These are phyloP conservation scores for Formicarius rufipectus DNA, from an alignment of 2,113 vertebrate genomes.

Conservation along the genomic window DNA sequence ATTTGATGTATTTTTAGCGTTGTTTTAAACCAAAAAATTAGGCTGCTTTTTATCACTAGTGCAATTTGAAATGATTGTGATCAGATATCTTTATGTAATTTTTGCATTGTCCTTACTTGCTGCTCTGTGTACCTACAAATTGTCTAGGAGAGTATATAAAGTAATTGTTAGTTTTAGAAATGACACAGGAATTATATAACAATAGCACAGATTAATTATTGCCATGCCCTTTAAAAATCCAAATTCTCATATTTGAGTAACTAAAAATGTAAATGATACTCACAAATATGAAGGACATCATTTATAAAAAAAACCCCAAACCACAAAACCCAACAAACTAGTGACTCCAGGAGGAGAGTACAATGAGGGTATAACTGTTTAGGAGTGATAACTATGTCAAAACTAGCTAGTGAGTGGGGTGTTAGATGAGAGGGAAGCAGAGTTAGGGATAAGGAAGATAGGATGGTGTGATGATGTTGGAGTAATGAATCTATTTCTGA, in stretches of 20 bases:
- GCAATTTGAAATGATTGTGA: not conserved
- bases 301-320: not conserved
- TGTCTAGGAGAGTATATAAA: not conserved
- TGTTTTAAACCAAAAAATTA: not conserved
- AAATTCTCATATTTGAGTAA: not conserved
- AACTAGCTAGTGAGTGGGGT: not conserved
- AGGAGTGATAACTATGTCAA: not conserved
- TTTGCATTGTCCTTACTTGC: not conserved
- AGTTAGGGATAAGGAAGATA: not conserved
- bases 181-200: not conserved
- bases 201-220: not conserved
- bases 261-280: not conserved
- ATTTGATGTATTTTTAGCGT: not conserved
- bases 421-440: not conserved
- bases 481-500: not conserved
- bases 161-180: not conserved
- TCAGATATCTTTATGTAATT: not conserved
- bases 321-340: rapidly evolving
- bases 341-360: not conserved
- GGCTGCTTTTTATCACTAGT: not conserved
- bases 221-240: not conserved
- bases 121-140: not conserved
- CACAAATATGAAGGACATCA: not conserved
- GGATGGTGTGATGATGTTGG: not conserved
- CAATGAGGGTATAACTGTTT: not conserved